Evolutionary conservation across 2,888 invertebrate genomes (phyloP).

Genomic region (Pyrgus malvae): DNA sequence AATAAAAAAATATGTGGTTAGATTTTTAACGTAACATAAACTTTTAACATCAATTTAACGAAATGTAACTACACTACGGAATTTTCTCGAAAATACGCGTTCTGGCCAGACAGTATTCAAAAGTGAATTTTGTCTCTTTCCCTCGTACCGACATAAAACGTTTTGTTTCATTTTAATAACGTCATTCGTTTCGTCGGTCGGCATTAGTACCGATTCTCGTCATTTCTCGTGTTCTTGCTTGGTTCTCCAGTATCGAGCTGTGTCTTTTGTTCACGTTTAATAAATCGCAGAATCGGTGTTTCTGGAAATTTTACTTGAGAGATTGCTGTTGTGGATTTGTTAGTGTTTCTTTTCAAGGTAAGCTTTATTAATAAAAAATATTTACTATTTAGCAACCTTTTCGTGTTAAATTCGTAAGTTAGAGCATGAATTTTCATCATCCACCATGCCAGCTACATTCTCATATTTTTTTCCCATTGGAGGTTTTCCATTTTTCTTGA

Average conservation of each 20-base stretch:
- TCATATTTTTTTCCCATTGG: not conserved
- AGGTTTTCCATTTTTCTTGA: not conserved
- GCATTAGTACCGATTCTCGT: not conserved
- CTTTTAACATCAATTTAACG: too few relatives aligned
- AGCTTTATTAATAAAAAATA: not conserved
- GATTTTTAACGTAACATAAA: too few relatives aligned
- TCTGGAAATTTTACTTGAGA: constrained; percentile 40
- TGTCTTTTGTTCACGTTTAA: constrained; percentile 39
- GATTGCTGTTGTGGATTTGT: not conserved
- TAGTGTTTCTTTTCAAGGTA: constrained; percentile 4
- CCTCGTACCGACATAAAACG: not conserved
- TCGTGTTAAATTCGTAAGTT: too few relatives aligned
- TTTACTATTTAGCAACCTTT: too few relatives aligned
- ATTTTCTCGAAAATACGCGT: constrained; percentile 42
- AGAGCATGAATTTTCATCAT: not conserved
- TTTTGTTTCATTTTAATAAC: constrained; percentile 14
- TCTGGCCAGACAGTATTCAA: constrained; percentile 6
- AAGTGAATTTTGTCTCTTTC: constrained; percentile 24
- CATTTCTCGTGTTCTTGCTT: constrained; percentile 21
- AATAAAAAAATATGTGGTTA: too few relatives aligned
- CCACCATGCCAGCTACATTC: not conserved
- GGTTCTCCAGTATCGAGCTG: constrained; percentile 26
- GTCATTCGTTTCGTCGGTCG: constrained; percentile 29
- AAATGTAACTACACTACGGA: constrained; percentile 31
- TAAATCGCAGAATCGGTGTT: constrained; percentile 34